Base-by-base conservation (phyloP, 2,888 invertebrate species). In the Drepana falcataria region DNA sequence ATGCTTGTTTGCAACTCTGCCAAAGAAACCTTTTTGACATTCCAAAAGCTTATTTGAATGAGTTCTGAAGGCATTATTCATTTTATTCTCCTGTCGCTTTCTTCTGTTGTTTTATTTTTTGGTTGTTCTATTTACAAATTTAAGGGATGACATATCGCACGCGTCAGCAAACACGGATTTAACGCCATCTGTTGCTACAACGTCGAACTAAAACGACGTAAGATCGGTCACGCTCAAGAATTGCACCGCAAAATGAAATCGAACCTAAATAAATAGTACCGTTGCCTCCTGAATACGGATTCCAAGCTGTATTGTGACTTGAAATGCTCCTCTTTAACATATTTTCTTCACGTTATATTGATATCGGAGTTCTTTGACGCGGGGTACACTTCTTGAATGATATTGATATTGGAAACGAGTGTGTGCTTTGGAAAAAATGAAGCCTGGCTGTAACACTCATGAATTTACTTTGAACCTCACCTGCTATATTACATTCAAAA, bases 251-350 rank as follows among this genome's bases (percentile, higher is more conserved):
- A 41, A 35, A 57, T 56, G 64, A 64, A 71, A 71, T 56, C 55
- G 65, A 71, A 65, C 84, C 85, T 83, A 83, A 85, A 80, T 78
- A 85, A 86, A 86, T 80, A 85, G 58, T 59, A 61, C 56, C 54
- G 70, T 33, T 34, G 69, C 69, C 61, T 54, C 51, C 61, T 66
- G 77, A 77, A 79, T 78, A 78, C 73, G 65, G 66, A 75, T 67
- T 61, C 56, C 60, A 60, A 65, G 65, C 63, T 67, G 56, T 57
- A 56, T 63, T 58, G 63, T 57, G 55, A 52, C 44, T 51, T 54
- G 52, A 55, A 59, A 57, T 55, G 55, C 55, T 51, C 53, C 55
- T 58, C 53, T 58, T 58, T 58, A 58, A 55, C 55, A 58, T 59
- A 56, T 59, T 56, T 59, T 53, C 56, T 58, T 48, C 55, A 53